These are phyloP conservation scores for Myotis findleyi DNA, from an alignment of 2,797 vertebrate genomes.

Conservation along the genomic window DNA sequence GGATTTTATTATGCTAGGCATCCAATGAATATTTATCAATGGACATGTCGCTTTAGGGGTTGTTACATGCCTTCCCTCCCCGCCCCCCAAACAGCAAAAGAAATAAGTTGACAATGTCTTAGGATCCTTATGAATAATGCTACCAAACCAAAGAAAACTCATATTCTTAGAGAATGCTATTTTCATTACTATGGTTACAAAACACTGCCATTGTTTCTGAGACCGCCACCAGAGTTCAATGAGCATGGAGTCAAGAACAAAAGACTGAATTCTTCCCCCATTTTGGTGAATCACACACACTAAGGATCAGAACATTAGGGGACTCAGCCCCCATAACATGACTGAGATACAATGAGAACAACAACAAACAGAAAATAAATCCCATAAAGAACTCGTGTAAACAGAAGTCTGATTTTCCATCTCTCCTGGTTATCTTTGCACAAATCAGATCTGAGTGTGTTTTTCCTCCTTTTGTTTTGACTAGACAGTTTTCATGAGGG, in stretches of 20 bases:
- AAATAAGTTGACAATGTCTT: not conserved
- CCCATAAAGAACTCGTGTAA: slow-evolving; percentile 1
- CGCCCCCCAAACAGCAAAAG: not conserved
- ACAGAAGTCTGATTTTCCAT: slow-evolving; percentile 38
- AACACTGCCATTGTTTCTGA: slow-evolving; percentile 51
- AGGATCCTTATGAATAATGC: not conserved
- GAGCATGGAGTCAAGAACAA: slow-evolving; percentile 45
- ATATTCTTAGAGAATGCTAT: not conserved
- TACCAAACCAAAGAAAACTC: slow-evolving; percentile 21
- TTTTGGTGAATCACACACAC: not conserved
- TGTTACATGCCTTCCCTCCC: not conserved
- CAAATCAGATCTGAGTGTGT: not conserved
- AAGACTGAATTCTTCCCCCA: slow-evolving; percentile 55
- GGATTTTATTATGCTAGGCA: not conserved
- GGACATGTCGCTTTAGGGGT: not conserved
- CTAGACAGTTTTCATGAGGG: slow-evolving; percentile 14
- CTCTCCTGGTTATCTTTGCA: slow-evolving; percentile 7
- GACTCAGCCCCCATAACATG: not conserved
- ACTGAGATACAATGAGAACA: not conserved
- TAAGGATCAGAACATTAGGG: slow-evolving; percentile 21
- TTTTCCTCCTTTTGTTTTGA: slow-evolving; percentile 66
- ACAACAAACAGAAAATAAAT: slow-evolving; percentile 1
- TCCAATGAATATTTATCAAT: not conserved
- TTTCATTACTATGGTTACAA: slow-evolving; percentile 64
- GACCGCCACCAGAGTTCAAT: not conserved